phyloP scores from a whole-genome alignment of 2,888 invertebrate genomes.

The Thalpophila matura region DNA sequence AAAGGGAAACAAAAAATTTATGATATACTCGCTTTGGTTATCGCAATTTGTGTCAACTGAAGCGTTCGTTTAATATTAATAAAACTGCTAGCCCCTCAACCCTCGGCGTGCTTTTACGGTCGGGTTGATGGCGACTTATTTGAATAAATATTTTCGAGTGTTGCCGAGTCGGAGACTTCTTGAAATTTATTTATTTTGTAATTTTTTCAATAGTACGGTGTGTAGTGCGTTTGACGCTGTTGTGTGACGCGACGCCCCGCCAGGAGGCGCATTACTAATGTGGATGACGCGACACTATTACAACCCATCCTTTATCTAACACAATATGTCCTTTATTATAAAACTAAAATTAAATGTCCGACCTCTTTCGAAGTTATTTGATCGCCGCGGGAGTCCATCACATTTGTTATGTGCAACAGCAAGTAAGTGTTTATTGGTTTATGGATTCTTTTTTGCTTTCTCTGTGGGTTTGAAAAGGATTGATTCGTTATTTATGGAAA shows the following conservation, averaged over 20 bases:
- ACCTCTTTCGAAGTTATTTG: slow-evolving; percentile 85
- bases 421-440: slow-evolving; percentile 85
- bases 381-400: slow-evolving; percentile 85
- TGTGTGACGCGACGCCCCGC: slow-evolving; percentile 81
- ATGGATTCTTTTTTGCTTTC: slow-evolving; percentile 76
- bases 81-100: slow-evolving; percentile 87
- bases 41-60: slow-evolving; percentile 90
- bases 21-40: slow-evolving; percentile 84
- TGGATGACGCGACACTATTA: slow-evolving; percentile 89
- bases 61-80: slow-evolving; percentile 90
- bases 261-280: slow-evolving; percentile 84
- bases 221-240: slow-evolving; percentile 65
- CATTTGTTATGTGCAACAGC: slow-evolving; percentile 78
- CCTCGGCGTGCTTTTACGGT: slow-evolving; percentile 88
- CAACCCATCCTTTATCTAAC: slow-evolving; percentile 88
- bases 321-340: slow-evolving; percentile 89
- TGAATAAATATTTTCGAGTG: slow-evolving; percentile 89
- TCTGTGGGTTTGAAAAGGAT: slow-evolving; percentile 74
- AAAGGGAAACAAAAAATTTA: slow-evolving; percentile 81
- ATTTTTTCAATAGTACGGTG: slow-evolving; percentile 69
- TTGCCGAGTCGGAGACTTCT: slow-evolving; percentile 75
- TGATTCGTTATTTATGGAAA: slow-evolving; percentile 76
- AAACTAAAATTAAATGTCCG: slow-evolving; percentile 86
- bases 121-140: slow-evolving; percentile 89
- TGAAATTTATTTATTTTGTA: slow-evolving; percentile 84